Evolutionary conservation across 2,113 vertebrate genomes (phyloP).

Genomic region (Zapornia atra): DNA sequence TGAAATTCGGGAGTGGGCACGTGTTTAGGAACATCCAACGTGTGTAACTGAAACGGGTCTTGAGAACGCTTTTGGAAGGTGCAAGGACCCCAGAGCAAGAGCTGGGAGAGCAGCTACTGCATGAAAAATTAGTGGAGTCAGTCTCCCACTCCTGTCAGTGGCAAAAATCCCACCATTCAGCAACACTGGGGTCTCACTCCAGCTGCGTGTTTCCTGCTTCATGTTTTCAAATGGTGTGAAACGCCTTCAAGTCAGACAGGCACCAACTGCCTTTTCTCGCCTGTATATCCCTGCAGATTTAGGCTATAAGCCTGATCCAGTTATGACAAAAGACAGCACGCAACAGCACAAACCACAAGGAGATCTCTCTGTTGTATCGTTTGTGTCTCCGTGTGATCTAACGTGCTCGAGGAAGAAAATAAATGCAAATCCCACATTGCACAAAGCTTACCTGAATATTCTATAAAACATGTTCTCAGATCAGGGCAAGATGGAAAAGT

Average conservation of each 20-base stretch:
- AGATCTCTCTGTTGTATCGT: neutral
- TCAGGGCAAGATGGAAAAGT: neutral
- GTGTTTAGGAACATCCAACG: too few relatives aligned
- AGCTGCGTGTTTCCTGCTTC: neutral
- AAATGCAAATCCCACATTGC: neutral
- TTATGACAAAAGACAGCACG: neutral
- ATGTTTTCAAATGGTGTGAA: neutral
- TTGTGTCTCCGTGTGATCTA: neutral
- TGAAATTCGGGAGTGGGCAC: neutral
- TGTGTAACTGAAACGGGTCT: neutral
- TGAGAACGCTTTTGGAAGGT: accelerated
- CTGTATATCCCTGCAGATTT: neutral
- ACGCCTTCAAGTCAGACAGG: neutral
- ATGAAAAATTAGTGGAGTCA: neutral
- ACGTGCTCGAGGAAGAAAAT: neutral
- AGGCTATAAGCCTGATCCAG: neutral
- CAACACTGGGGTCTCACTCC: neutral
- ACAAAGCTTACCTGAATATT: neutral
- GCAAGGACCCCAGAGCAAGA: neutral
- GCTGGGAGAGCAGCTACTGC: neutral
- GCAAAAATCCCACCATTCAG: neutral
- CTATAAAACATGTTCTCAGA: neutral
- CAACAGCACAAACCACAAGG: neutral
- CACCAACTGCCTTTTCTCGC: neutral
- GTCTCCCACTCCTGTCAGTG: neutral